These are phyloP conservation scores for Pyrocoelia pectoralis DNA, from an alignment of 2,888 invertebrate species.

Conservation along the genomic window DNA sequence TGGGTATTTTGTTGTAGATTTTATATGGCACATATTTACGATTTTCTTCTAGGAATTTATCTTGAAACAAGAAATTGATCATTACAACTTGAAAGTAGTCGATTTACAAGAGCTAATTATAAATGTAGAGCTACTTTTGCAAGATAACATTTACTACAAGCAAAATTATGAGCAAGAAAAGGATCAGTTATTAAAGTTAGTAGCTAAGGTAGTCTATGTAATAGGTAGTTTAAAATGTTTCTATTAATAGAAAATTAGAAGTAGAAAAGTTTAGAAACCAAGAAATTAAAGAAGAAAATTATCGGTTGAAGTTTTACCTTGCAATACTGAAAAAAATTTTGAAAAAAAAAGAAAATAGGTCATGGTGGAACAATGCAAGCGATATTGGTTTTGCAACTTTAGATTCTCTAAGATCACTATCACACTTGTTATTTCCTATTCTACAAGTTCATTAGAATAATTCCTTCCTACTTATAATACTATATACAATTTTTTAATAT, in stretches of 20 bases:
- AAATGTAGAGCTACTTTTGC: conserved; percentile 14
- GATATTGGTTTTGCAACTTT: conserved; percentile 25
- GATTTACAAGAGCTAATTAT: conserved; percentile 13
- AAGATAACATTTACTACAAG: conserved; percentile 5
- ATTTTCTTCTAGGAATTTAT: not conserved
- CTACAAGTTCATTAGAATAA: not conserved
- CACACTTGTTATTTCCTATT: conserved; percentile 24
- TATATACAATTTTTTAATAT: no score
- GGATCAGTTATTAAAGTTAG: conserved; percentile 12
- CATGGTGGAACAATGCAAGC: conserved; percentile 31
- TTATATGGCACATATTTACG: not conserved
- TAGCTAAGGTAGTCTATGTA: not conserved
- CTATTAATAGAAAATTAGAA: conserved; percentile 17
- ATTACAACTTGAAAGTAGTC: not conserved
- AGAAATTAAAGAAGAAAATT: conserved; percentile 24
- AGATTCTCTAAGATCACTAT: conserved; percentile 17
- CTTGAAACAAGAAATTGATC: conserved; percentile 7
- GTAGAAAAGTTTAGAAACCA: conserved; percentile 1
- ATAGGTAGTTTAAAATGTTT: not conserved
- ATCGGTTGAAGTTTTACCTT: conserved; percentile 6
- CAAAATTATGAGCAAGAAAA: conserved; percentile 11
- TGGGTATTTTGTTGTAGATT: not conserved
- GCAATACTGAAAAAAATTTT: conserved; percentile 7
- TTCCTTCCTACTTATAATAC: not conserved
- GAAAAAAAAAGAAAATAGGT: conserved; percentile 14